These are phyloP conservation scores for Archaeoteleia sp. DNA, from an alignment of 2,888 invertebrate species.

Conservation along the genomic window DNA sequence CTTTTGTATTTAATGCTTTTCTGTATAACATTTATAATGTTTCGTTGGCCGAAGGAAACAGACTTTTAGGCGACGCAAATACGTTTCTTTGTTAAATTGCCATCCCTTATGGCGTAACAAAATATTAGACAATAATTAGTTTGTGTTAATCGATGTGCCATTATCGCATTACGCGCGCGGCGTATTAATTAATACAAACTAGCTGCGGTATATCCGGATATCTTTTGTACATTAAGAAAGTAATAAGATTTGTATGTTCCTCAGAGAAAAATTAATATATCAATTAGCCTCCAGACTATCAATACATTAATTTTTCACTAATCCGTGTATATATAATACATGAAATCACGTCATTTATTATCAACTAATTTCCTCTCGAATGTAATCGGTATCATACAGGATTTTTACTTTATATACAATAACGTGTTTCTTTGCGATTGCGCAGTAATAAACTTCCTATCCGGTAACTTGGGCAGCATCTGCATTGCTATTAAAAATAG, in stretches of 20 bases:
- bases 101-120: slow-evolving; percentile 46
- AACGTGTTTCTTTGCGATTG: neutral
- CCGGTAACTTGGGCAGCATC: too few species aligned
- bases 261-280: slow-evolving; percentile 8
- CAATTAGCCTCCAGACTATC: slow-evolving; percentile 1
- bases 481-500: too few species aligned
- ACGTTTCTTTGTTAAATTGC: neutral
- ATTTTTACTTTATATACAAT: slow-evolving; percentile 54
- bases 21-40: too few species aligned
- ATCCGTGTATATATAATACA: neutral
- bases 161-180: slow-evolving; percentile 11
- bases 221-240: slow-evolving; percentile 16
- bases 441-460: too few species aligned
- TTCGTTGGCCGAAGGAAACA: too few species aligned
- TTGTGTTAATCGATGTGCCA: slow-evolving; percentile 58
- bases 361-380: neutral
- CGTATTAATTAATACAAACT: slow-evolving; percentile 60
- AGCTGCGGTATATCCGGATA: slow-evolving; percentile 50
- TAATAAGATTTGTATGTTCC: slow-evolving; percentile 3
- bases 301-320: slow-evolving; percentile 11
- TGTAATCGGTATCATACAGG: slow-evolving; percentile 50
- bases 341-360: slow-evolving; percentile 2
- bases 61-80: slow-evolving; percentile 1
- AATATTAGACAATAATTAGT: slow-evolving; percentile 56
- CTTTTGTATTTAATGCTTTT: too few species aligned